These are phyloP conservation scores for Manis pentadactyla DNA, from an alignment of 2,797 vertebrate species.

Conservation along the genomic window DNA sequence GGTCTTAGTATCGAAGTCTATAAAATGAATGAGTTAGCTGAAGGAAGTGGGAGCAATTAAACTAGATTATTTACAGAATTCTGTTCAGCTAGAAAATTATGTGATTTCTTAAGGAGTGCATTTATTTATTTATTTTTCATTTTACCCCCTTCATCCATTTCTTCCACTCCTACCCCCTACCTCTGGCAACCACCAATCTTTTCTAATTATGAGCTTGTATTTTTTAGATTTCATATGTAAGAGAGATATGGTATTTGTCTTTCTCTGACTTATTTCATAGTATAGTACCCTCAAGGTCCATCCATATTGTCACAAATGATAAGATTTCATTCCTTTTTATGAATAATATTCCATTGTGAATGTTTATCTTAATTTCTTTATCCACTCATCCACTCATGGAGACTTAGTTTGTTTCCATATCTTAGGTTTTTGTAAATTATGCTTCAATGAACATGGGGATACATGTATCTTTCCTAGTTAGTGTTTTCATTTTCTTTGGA, in stretches of 20 bases:
- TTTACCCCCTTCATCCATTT: background rate
- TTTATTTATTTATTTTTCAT: background rate
- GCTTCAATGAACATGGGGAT: too few species aligned
- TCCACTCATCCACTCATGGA: background rate
- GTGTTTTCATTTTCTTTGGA: background rate
- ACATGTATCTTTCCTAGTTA: background rate
- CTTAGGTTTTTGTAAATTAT: background rate
- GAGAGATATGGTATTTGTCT: background rate
- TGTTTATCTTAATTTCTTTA: background rate
- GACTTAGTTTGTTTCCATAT: background rate
- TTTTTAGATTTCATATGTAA: background rate
- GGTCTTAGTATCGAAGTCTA: background rate
- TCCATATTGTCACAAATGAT: background rate
- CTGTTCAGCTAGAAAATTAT: background rate
- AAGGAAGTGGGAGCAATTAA: background rate
- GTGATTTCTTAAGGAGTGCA: background rate
- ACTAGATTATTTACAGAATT: conserved; percentile 5
- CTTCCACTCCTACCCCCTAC: background rate
- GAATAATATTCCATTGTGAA: too few species aligned
- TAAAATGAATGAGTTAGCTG: background rate
- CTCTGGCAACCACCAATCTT: background rate
- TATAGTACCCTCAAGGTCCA: background rate
- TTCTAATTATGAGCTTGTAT: background rate
- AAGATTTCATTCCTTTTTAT: too few species aligned
- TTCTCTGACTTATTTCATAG: background rate